Conservation (phyloP, 1,140 invertebrate species). For the Macrocentrus cingulum region DNA sequence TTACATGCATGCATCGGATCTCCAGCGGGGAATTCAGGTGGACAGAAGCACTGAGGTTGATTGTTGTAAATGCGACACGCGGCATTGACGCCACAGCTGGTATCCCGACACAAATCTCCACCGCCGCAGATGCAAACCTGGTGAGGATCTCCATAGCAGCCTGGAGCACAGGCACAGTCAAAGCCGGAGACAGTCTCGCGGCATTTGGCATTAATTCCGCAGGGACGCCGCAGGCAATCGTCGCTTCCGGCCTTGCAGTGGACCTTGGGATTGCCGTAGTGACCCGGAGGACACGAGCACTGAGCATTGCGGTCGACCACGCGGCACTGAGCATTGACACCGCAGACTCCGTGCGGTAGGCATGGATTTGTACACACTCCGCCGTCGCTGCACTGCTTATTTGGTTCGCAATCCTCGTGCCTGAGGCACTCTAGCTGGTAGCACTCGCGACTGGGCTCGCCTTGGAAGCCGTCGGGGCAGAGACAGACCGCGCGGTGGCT, state of each 20-base stretch:
- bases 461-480: conserved; percentile 81
- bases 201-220: conserved; percentile 82
- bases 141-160: conserved; percentile 80
- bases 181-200: conserved; percentile 69
- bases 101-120: conserved; percentile 68
- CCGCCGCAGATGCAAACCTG: conserved; percentile 75
- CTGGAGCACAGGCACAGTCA: conserved; percentile 76
- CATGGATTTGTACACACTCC: conserved; percentile 84
- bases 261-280: conserved; percentile 77
- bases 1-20: conserved; percentile 85
- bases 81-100: conserved; percentile 80
- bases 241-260: conserved; percentile 72
- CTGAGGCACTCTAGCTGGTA: conserved; percentile 74
- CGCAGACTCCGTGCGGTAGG: conserved; percentile 73
- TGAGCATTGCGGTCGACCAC: conserved; percentile 73
- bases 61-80: conserved; percentile 71
- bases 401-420: conserved; percentile 76
- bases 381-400: conserved; percentile 73
- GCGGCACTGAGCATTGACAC: conserved; percentile 83
- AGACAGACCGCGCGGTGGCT: conserved; percentile 80
- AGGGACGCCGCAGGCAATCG: conserved; percentile 77
- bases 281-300: conserved; percentile 83
- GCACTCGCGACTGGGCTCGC: conserved; percentile 75
- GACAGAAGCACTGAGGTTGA: conserved; percentile 80
- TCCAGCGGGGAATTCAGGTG: conserved; percentile 75